Conservation (phyloP, 1,140 invertebrate genomes). For the Aphis gossypii region DNA sequence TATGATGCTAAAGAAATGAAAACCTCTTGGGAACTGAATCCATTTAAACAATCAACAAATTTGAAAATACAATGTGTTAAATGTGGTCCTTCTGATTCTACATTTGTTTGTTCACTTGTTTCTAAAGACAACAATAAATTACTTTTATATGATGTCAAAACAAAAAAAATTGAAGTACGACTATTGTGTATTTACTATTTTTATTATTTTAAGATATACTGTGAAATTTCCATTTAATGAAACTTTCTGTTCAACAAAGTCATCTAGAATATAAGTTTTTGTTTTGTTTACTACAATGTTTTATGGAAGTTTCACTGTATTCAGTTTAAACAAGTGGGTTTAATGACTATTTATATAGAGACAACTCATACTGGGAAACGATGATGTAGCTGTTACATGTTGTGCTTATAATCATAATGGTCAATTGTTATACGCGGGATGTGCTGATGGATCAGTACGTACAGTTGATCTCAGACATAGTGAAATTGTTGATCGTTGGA, state of each 20-base stretch:
- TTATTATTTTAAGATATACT: not conserved
- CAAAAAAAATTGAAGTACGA: slow-evolving; percentile 69
- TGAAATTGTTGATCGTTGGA: slow-evolving; percentile 68
- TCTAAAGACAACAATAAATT: slow-evolving; percentile 66
- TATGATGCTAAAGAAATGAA: slow-evolving; percentile 74
- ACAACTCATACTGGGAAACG: slow-evolving; percentile 53
- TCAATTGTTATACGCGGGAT: slow-evolving; percentile 71
- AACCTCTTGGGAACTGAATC: slow-evolving; percentile 68
- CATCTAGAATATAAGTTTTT: no score
- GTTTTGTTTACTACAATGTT: no score
- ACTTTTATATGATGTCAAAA: slow-evolving; percentile 71
- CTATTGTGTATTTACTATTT: not conserved
- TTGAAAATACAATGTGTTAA: slow-evolving; percentile 66
- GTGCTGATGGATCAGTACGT: slow-evolving; percentile 70
- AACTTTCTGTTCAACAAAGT: no score
- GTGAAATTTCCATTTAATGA: no score
- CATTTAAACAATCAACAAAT: slow-evolving; percentile 57
- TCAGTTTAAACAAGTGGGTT: no score
- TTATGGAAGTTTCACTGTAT: no score
- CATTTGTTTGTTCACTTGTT: slow-evolving; percentile 70
- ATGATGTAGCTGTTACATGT: slow-evolving; percentile 63
- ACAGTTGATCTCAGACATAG: slow-evolving; percentile 70
- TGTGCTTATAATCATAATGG: slow-evolving; percentile 74
- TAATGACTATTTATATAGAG: slow-evolving; percentile 38
- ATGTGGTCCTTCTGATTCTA: slow-evolving; percentile 68